Evolutionary conservation across 1,140 invertebrate species (phyloP).

Genomic region (Chionoecetes opilio): DNA sequence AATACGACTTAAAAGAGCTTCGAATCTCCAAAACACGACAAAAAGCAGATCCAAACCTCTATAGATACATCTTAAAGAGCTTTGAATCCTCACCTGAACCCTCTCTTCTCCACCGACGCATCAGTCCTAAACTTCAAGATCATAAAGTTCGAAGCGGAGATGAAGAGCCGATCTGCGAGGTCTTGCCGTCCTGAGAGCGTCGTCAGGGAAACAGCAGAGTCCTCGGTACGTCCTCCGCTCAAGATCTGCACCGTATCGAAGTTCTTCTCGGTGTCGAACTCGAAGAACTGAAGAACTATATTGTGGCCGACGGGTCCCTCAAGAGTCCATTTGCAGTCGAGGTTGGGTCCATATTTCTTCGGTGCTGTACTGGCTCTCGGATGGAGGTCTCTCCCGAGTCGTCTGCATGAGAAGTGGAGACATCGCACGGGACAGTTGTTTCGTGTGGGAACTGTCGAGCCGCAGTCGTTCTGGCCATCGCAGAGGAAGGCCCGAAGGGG

Average conservation of each 20-base stretch:
- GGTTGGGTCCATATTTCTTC: constrained; percentile 94
- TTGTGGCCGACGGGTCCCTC: constrained; percentile 98
- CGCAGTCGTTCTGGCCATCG: constrained; percentile 96
- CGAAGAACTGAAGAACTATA: constrained; percentile 96
- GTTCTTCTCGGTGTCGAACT: constrained; percentile 98
- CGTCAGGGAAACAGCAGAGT: constrained; percentile 95
- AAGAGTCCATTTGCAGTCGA: constrained; percentile 98
- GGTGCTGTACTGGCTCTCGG: constrained; percentile 97
- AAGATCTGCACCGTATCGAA: constrained; percentile 98
- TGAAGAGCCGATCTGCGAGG: constrained; percentile 91
- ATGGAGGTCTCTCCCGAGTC: constrained; percentile 96
- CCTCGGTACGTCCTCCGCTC: constrained; percentile 96
- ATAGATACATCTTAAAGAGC: too few relatives aligned
- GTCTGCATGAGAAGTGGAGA: constrained; percentile 95
- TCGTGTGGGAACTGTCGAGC: constrained; percentile 96
- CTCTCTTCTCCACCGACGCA: constrained; percentile 95
- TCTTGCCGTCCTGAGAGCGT: constrained; percentile 94
- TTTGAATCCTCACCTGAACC: constrained; percentile 89
- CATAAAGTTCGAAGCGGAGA: constrained; percentile 98
- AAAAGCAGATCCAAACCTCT: too few relatives aligned
- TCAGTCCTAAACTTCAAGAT: constrained; percentile 98
- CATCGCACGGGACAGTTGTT: constrained; percentile 93
- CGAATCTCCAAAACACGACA: too few relatives aligned
- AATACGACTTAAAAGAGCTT: too few relatives aligned
- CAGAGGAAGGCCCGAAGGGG: constrained; percentile 89